These are phyloP conservation scores for Melanostoma mellinum DNA, from an alignment of 2,888 invertebrate genomes.

Conservation along the genomic window DNA sequence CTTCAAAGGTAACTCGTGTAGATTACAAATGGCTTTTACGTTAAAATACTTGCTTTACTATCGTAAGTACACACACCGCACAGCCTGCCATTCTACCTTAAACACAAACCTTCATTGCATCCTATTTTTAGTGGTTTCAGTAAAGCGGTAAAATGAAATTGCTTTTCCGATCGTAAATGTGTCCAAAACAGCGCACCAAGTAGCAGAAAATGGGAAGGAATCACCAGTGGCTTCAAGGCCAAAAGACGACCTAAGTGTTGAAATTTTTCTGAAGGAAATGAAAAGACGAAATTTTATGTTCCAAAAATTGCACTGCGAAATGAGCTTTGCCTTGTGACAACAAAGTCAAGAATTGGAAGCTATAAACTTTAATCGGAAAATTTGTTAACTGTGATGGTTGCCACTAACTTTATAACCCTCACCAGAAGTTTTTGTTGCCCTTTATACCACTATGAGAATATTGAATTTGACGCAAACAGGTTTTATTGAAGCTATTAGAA, in stretches of 20 bases:
- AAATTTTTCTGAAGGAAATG: constrained; percentile 7
- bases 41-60: constrained; percentile 24
- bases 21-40: constrained; percentile 13
- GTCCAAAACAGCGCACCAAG: constrained; percentile 45
- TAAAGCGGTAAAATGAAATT: constrained; percentile 59
- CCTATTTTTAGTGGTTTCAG: constrained; percentile 39
- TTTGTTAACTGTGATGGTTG: constrained; percentile 50
- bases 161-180: constrained; percentile 65
- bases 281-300: constrained; percentile 8
- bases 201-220: not conserved
- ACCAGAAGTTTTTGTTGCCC: constrained; percentile 53
- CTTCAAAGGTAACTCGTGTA: not conserved
- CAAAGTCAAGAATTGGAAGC: constrained; percentile 58
- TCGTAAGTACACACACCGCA: not conserved
- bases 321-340: constrained; percentile 31
- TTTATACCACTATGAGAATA: constrained; percentile 36
- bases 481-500: no score
- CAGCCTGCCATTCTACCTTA: not conserved
- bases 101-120: constrained; percentile 15
- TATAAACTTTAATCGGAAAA: constrained; percentile 58
- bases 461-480: constrained; percentile 7
- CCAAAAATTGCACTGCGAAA: constrained; percentile 12
- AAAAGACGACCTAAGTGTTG: constrained; percentile 4
- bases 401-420: constrained; percentile 50
- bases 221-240: not conserved